Conservation (phyloP, 2,797 vertebrate genomes). For the Enteromius mattozi region DNA sequence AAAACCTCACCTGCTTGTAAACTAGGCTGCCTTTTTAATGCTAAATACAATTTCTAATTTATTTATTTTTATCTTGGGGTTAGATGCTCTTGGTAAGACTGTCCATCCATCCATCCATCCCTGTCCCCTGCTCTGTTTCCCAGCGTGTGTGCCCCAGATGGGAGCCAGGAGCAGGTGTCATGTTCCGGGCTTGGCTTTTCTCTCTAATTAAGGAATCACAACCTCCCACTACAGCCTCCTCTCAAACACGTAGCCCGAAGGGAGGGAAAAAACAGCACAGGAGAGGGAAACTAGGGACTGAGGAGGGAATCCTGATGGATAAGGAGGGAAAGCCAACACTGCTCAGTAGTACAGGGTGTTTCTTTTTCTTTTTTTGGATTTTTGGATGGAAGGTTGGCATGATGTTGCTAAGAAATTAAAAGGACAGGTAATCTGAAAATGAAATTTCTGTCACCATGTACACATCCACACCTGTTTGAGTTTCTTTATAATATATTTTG, state of each 20-base stretch:
- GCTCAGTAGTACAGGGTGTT: neutral
- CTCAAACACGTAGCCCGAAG: slow-evolving; percentile 64
- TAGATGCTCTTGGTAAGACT: neutral
- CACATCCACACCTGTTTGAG: neutral
- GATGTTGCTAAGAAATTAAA: neutral
- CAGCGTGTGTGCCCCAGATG: slow-evolving; percentile 68
- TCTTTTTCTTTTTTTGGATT: neutral
- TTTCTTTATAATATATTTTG: neutral
- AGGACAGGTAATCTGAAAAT: neutral
- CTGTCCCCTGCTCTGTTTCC: neutral
- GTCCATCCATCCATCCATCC: slow-evolving; percentile 8
- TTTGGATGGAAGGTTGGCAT: neutral
- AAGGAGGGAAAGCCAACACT: slow-evolving; percentile 67
- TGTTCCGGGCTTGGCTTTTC: slow-evolving; percentile 65
- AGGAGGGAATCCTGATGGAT: slow-evolving; percentile 74
- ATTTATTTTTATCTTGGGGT: neutral
- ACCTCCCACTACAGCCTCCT: slow-evolving; percentile 68
- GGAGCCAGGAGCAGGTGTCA: slow-evolving; percentile 63
- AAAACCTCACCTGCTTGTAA: no score
- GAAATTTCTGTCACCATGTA: neutral
- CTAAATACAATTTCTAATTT: neutral
- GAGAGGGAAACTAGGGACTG: slow-evolving; percentile 45
- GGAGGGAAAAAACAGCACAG: slow-evolving; percentile 75
- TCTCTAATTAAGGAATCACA: slow-evolving; percentile 76
- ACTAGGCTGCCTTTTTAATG: neutral